Evolutionary conservation across 1,140 invertebrate genomes (phyloP), one percentile per base, ranked within the genome.

Genomic region (Drosophila bocqueti): DNA sequence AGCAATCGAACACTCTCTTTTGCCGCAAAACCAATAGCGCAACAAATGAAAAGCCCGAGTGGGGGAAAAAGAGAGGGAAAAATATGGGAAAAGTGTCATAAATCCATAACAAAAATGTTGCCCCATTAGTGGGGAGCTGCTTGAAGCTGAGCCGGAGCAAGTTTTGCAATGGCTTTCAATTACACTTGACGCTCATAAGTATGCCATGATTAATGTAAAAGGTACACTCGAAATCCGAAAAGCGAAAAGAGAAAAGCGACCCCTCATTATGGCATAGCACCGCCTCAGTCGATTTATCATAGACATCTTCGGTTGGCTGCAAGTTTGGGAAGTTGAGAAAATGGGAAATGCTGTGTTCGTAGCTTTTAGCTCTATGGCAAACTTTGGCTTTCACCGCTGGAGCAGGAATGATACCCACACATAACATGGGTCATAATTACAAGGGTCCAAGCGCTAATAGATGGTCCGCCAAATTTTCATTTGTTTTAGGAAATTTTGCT

Each of bases 161-260:
- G 81, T 87, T 87, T 87, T 84, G 67, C 83, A 87, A 90, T 87
- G 84, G 83, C 84, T 87, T 87, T 87, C 84, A 87, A 87, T 89
- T 87, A 87, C 81, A 87, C 81, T 87, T 75, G 84, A 84, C 84
- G 77, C 84, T 81, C 81, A 90, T 89, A 89, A 89, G 84, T 90
- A 89, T 90, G 85, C 85, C 71, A 89, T 89, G 84, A 89, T 89
- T 89, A 89, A 89, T 89, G 84, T 89, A 89, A 90, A 79, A 81
- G 85, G 74, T 75, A 75, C 76, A 63, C 76, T 71, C 42, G 45
- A 63, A 83, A 55, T 69, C 46, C 18, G 42, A 47, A 38, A 38
- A 16, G 43, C 59, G 62, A 31, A 31, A 31, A 16, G 43, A 49
- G 62, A 58, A 64, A 46, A 38, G 60, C 67, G 78, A 69, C 60